These are phyloP conservation scores for Tenrec ecaudatus DNA, from an alignment of 2,113 vertebrate species.

Conservation along the genomic window DNA sequence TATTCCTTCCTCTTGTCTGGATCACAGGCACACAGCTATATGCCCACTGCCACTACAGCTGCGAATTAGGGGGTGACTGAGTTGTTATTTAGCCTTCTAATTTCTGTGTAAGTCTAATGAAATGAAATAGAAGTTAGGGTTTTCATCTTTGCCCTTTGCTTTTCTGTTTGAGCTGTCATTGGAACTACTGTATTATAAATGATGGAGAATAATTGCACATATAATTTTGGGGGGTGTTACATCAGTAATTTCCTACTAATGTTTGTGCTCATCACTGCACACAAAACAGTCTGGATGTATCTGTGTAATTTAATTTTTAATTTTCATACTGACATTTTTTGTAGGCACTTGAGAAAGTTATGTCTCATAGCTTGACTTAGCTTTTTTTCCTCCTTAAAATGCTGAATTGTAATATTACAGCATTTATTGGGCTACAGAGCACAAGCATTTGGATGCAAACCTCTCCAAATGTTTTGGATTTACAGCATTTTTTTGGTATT, in stretches of 20 bases:
- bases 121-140: slow-evolving; percentile 95
- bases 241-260: slow-evolving; percentile 99
- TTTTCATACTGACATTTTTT: slow-evolving; percentile 93
- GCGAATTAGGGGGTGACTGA: slow-evolving; percentile 99
- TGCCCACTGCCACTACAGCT: slow-evolving; percentile 99
- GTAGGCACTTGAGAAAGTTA: slow-evolving; percentile 94
- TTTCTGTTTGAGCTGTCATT: slow-evolving; percentile 98
- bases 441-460: slow-evolving; percentile 86
- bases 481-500: slow-evolving; percentile 77
- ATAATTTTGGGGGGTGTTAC: slow-evolving; percentile 93
- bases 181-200: slow-evolving; percentile 99
- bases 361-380: slow-evolving; percentile 98
- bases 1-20: slow-evolving; percentile 99
- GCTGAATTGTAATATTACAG: slow-evolving; percentile 91
- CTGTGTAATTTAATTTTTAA: slow-evolving; percentile 98
- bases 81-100: slow-evolving; percentile 96
- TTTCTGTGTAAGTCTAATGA: slow-evolving; percentile 98
- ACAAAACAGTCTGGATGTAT: slow-evolving; percentile 93
- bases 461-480: slow-evolving; percentile 79
- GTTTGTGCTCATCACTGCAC: slow-evolving; percentile 97
- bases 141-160: slow-evolving; percentile 93
- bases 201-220: slow-evolving; percentile 96
- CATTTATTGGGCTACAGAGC: slow-evolving; percentile 91
- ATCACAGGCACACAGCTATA: slow-evolving; percentile 99
- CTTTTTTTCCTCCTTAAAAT: slow-evolving; percentile 88